These are phyloP conservation scores for Phaethon lepturus DNA, from an alignment of 2,113 vertebrate genomes.

Conservation along the genomic window DNA sequence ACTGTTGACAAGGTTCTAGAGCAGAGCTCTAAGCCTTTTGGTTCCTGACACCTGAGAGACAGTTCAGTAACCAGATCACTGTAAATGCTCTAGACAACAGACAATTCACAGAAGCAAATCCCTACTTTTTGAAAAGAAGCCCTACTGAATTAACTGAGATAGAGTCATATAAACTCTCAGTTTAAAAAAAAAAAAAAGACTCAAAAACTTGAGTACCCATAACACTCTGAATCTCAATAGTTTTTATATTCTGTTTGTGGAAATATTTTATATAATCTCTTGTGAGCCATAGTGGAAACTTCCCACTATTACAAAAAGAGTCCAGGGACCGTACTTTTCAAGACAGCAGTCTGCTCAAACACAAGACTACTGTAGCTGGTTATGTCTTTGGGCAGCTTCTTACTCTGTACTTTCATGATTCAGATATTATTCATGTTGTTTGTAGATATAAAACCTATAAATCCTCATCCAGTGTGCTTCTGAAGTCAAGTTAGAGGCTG, in stretches of 20 bases:
- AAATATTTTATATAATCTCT: neutral
- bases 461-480: neutral
- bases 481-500: neutral
- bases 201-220: neutral
- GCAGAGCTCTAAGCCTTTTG: neutral
- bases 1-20: neutral
- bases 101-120: neutral
- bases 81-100: neutral
- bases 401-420: neutral
- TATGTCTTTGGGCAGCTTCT: neutral
- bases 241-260: neutral
- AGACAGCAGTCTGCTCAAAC: neutral
- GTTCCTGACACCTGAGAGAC: neutral
- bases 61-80: neutral
- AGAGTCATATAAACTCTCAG: neutral
- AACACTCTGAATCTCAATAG: neutral
- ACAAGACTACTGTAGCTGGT: neutral
- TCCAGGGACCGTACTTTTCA: neutral
- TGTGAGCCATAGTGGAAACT: neutral
- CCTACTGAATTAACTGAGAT: neutral
- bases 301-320: neutral
- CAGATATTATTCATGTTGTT: neutral
- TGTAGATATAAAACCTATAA: neutral
- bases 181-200: neutral
- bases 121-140: neutral